phyloP scores from a whole-genome alignment of 2,888 invertebrate genomes.

The Pelosia muscerda region DNA sequence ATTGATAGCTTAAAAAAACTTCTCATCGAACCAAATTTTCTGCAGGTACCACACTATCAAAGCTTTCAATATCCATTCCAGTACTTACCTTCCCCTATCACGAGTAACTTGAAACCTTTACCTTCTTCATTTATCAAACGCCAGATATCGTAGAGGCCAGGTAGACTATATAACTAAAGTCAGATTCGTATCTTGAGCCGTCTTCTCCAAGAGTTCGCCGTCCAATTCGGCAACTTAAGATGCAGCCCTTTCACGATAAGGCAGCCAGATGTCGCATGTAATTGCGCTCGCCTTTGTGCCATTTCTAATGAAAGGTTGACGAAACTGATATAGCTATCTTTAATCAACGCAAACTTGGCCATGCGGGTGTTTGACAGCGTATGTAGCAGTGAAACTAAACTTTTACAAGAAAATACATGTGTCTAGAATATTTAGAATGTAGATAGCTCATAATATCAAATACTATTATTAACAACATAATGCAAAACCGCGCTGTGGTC shows the following conservation, averaged over 20 bases:
- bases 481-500: too few relatives aligned
- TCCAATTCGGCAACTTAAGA: constrained; percentile 66
- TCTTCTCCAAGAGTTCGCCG: constrained; percentile 42
- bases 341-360: constrained; percentile 83
- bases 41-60: too few relatives aligned
- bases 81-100: constrained; percentile 6
- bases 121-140: constrained; percentile 7
- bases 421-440: not conserved
- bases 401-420: constrained; percentile 11
- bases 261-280: constrained; percentile 83
- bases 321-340: constrained; percentile 85
- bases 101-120: constrained; percentile 23
- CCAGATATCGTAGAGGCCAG: constrained; percentile 17
- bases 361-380: constrained; percentile 74
- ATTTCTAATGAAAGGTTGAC: constrained; percentile 82
- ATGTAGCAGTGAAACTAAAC: constrained; percentile 48
- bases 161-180: constrained; percentile 27
- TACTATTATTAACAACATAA: too few relatives aligned
- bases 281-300: constrained; percentile 82
- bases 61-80: not conserved
- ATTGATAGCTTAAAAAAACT: not conserved
- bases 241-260: constrained; percentile 83
- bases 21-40: not conserved
- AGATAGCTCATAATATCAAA: too few relatives aligned
- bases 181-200: constrained; percentile 44